Evolutionary conservation across 2,888 invertebrate species (phyloP), one percentile per base, ranked within the genome.

Genomic region (Ferrisia virgata): DNA sequence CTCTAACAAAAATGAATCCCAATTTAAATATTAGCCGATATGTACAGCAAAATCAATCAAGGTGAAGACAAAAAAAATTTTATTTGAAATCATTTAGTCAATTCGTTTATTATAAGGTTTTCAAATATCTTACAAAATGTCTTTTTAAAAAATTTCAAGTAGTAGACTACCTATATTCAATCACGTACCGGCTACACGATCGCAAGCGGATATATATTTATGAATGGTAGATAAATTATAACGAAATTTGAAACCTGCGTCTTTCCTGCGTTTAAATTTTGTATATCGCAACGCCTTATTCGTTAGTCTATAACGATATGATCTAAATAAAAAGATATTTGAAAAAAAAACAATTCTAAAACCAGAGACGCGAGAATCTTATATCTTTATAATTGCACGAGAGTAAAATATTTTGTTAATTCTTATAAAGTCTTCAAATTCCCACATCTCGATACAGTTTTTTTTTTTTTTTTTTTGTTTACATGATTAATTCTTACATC

Each of bases 241-340:
- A 22, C 22, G 53, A 53, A 53, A 18, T 53, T 22, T 22, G 22
- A 53, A 53, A 64, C 25, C 18, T 18, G n/a, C 28, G 28, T 64
- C 58, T 18, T 3, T 28, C 8, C 8, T 8, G 28, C 9, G 15
- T 22, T 6, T 18, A 53, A 53, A 53, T 53, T 31, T 31, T n/a
- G 33, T 33, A n/a, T 33, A 33, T 33, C 33, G 72, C 18, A 72
- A 72, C 33, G n/a, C n/a, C 33, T 72, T 72, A 28, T 33, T n/a
- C 72, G 72, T 72, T 72, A 72, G 33, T 72, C 72, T n/a, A 72
- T 72, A 72, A 72, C 72, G 72, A 64, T 64, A 64, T 22, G 31
- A 64, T 64, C 31, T 72, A 72, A 72, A 72, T 2, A 72, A 33
- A 72, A 72, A 64, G 11, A 58, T 11, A 64, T n/a, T n/a, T n/a